Evolutionary conservation across 2,888 invertebrate species (phyloP), one percentile per base, ranked within the genome.

Genomic region (Campoplex nolae): DNA sequence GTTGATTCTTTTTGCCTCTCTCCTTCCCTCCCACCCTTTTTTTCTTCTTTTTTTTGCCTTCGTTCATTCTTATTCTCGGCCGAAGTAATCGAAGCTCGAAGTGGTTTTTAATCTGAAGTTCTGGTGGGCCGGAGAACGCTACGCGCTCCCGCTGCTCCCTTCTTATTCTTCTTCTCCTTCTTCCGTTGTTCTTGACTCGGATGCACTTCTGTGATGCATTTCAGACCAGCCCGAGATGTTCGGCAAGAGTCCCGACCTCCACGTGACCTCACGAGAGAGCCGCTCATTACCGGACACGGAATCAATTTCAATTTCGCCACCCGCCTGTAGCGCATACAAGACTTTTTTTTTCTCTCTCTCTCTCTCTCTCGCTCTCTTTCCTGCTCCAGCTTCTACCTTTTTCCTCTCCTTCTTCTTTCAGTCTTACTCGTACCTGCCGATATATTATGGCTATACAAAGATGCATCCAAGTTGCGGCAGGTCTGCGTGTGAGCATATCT

Each of bases 261-360:
- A n/a, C 71, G 67, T 79, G 84, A 87, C 87, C 87, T 74, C 82
- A 62, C 84, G 84, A 70, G 82, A 84, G 87, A 87, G 87, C 87
- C 82, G 82, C 84, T 87, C 87, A 87, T 87, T 87, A 87, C 87
- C 87, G 87, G 91, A 91, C 90, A 90, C 90, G 92, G 89, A 91
- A 91, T 91, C 91, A 92, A 91, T 91, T 91, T 91, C 92, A 92
- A 91, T 91, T 92, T 91, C 88, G 90, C 91, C 87, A 87, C 87
- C 87, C 87, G 87, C 87, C 71, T 65, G 79, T 78, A 84, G 78
- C 85, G 70, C 70, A 78, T 51, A 23, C 70, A 58, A 68, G 73
- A 62, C 74, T 56, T 32, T 67, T 13, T n/a, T 45, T 45, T 38
- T 68, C 68, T 56, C 54, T 68, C 68, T 38, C 68, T 56, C 54